Evolutionary conservation across 2,888 invertebrate species (phyloP).

Genomic region (Hirtodrosophila duncani): DNA sequence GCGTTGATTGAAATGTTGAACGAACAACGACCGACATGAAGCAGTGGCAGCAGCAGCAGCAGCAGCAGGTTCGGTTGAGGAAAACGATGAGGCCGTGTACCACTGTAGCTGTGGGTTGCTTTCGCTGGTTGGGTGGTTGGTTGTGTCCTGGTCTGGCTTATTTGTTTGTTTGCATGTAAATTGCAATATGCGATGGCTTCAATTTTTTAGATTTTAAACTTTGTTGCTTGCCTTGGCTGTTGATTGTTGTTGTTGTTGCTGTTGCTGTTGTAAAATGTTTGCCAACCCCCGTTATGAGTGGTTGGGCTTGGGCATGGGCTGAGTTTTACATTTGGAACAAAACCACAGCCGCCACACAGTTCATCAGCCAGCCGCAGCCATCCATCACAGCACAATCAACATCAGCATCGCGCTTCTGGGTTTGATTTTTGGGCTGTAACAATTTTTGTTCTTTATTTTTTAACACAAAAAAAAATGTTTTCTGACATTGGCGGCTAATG

Average conservation of each 20-base stretch:
- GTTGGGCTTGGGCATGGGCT: too few species aligned
- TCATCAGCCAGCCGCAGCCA: too few species aligned
- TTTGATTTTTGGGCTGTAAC: not conserved
- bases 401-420: not conserved
- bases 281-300: too few species aligned
- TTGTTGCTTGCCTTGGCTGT: too few species aligned
- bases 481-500: constrained; percentile 20
- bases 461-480: not conserved
- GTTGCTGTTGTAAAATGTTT: too few species aligned
- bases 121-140: constrained; percentile 12
- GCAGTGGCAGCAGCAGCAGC: constrained; percentile 3
- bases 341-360: too few species aligned
- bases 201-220: constrained; percentile 50
- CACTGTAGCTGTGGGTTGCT: constrained; percentile 15
- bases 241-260: too few species aligned
- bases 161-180: constrained; percentile 71
- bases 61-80: not conserved
- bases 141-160: constrained; percentile 34
- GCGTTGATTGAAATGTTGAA: constrained; percentile 71
- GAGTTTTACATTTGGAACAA: too few species aligned
- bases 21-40: constrained; percentile 32
- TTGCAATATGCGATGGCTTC: constrained; percentile 57
- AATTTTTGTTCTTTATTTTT: not conserved
- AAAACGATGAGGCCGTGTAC: not conserved
- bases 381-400: too few species aligned